Conservation (phyloP, 2,797 vertebrate genomes). For the Iguana delicatissima region DNA sequence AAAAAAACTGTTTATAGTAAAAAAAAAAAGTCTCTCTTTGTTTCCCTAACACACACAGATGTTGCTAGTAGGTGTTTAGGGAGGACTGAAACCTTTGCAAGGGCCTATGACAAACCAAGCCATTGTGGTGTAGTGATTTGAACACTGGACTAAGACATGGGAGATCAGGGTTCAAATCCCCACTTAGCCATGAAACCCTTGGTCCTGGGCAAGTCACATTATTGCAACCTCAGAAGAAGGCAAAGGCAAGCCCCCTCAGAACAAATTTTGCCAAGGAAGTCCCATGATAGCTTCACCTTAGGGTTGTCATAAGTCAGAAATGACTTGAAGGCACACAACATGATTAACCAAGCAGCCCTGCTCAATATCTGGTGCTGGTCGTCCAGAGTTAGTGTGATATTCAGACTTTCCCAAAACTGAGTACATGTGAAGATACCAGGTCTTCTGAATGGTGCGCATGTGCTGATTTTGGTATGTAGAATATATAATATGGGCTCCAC, state of each 20-base stretch:
- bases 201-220: no score
- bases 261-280: no score
- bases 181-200: no score
- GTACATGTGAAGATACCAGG: neutral
- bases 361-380: neutral
- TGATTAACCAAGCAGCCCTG: neutral
- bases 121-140: no score
- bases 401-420: neutral
- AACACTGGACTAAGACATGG: no score
- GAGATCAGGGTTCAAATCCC: no score
- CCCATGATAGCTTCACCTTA: no score
- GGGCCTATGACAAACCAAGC: neutral
- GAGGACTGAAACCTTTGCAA: neutral
- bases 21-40: fast-evolving
- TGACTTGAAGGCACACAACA: no score
- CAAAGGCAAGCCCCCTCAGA: no score
- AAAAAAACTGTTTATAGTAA: constrained; percentile 4
- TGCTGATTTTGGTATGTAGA: constrained; percentile 21
- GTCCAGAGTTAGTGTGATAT: neutral
- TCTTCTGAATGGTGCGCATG: neutral
- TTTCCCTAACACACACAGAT: neutral
- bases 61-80: neutral
- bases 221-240: no score
- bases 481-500: constrained; percentile 2
- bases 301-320: no score